These are phyloP conservation scores for Notodonta dromedarius DNA, from an alignment of 2,888 invertebrate genomes.

Conservation along the genomic window DNA sequence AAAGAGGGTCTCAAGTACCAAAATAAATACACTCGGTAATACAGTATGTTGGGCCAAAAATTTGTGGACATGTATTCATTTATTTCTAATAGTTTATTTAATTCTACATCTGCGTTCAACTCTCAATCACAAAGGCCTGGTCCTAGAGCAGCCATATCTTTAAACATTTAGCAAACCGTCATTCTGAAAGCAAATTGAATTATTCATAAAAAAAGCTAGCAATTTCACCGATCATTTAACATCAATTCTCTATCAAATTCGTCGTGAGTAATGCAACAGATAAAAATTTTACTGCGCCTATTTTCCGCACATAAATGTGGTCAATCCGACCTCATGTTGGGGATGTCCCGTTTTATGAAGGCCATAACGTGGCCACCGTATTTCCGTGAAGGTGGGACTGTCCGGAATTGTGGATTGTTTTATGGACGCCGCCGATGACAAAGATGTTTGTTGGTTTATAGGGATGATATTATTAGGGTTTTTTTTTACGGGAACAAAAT, in stretches of 20 bases:
- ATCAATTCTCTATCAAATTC: conserved; percentile 50
- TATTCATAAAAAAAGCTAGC: conserved; percentile 49
- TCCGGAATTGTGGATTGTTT: conserved; percentile 29
- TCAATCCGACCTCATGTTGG: conserved; percentile 60
- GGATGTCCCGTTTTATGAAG: conserved; percentile 54
- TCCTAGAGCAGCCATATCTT: too few relatives aligned
- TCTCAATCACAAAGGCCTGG: too few relatives aligned
- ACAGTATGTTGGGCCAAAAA: too few relatives aligned
- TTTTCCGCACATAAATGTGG: conserved; percentile 66
- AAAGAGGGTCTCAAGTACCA: too few relatives aligned
- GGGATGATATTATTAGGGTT: neutral
- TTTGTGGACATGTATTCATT: too few relatives aligned
- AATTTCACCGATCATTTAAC: conserved; percentile 57
- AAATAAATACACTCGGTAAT: too few relatives aligned
- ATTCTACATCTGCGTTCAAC: too few relatives aligned
- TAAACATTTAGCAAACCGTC: conserved; percentile 11
- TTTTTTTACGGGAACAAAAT: too few relatives aligned
- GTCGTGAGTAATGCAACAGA: conserved; percentile 43
- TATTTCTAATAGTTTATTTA: too few relatives aligned
- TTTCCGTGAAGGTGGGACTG: conserved; percentile 39
- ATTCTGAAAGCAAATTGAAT: conserved; percentile 38
- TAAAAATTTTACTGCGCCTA: conserved; percentile 64
- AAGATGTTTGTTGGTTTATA: conserved; percentile 33
- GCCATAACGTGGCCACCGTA: conserved; percentile 54
- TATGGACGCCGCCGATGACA: conserved; percentile 36